A percentile compares a stretch with the other conserved stretches of the same genome.
phyloP scores from a whole-genome alignment of 2,113 vertebrate genomes.

The Cisticola juncidis region DNA sequence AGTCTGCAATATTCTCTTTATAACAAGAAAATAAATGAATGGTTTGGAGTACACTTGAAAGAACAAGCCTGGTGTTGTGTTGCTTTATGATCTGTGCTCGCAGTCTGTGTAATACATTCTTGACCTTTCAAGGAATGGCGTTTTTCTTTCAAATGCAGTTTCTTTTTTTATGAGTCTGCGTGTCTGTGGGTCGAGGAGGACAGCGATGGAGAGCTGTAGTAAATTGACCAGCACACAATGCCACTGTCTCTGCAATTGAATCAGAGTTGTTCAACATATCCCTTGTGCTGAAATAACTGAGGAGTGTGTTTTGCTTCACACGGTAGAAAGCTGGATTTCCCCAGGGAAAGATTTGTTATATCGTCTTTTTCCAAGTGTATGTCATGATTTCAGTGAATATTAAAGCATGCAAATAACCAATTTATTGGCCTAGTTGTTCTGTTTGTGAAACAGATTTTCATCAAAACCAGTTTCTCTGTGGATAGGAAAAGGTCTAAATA shows the following conservation, averaged over 20 bases:
- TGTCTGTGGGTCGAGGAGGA: background rate
- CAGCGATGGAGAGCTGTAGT: background rate
- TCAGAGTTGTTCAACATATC: background rate
- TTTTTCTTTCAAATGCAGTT: slow-evolving; percentile 18
- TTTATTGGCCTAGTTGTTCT: background rate
- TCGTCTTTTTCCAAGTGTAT: background rate
- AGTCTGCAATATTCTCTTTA: background rate
- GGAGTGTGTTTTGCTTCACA: background rate
- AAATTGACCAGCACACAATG: slow-evolving; percentile 22
- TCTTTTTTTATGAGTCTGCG: background rate
- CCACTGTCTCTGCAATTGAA: background rate
- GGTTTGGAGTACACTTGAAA: background rate
- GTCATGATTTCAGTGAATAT: background rate
- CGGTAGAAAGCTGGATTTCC: background rate
- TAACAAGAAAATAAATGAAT: slow-evolving; percentile 19
- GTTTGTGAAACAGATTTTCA: background rate
- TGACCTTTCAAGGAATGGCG: background rate
- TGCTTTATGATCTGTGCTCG: slow-evolving; percentile 6
- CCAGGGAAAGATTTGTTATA: background rate
- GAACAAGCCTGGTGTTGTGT: background rate
- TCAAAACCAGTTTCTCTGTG: background rate
- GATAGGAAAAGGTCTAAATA: background rate
- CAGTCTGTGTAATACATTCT: background rate
- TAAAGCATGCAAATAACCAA: background rate
- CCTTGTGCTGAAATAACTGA: background rate